Evolutionary conservation across 53 echinoderm and acorn worm species (phyloP).

Genomic region (Zoroaster sp.): DNA sequence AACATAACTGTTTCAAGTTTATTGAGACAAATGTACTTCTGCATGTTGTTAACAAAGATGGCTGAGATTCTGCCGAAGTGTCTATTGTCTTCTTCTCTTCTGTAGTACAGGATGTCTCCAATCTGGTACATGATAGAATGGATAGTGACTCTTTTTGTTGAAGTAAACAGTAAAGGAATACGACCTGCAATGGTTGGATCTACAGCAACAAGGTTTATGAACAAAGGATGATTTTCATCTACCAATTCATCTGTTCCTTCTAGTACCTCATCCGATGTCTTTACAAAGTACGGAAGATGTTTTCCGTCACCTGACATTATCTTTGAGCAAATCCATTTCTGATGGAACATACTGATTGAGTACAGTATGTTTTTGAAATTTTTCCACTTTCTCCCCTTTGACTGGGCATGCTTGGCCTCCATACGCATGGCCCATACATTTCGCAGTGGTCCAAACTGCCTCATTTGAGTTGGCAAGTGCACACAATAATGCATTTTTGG

Average conservation of each 20-base stretch:
- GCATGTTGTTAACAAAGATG: too few relatives aligned
- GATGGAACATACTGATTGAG: slow-evolving; percentile 42
- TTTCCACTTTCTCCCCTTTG: slow-evolving; percentile 55
- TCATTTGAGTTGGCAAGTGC: slow-evolving; percentile 63
- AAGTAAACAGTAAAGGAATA: not conserved
- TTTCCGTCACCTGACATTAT: not conserved
- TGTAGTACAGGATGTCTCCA: not conserved
- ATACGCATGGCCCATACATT: slow-evolving; percentile 58
- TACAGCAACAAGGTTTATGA: not conserved
- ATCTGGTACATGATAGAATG: not conserved
- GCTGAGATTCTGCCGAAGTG: too few relatives aligned
- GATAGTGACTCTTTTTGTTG: not conserved
- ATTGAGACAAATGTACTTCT: too few relatives aligned
- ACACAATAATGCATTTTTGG: slow-evolving; percentile 77
- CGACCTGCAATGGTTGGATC: not conserved
- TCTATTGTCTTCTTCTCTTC: not conserved
- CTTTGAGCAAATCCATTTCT: slow-evolving; percentile 55
- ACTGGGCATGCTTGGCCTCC: slow-evolving; percentile 58
- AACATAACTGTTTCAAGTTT: too few relatives aligned
- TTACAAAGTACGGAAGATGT: not conserved
- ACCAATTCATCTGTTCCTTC: not conserved
- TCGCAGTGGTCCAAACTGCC: slow-evolving; percentile 47
- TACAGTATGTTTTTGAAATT: slow-evolving; percentile 64
- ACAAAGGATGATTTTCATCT: not conserved
- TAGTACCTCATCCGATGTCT: not conserved